Evolutionary conservation across 1,140 invertebrate species (phyloP).

Genomic region (Diprion similis): DNA sequence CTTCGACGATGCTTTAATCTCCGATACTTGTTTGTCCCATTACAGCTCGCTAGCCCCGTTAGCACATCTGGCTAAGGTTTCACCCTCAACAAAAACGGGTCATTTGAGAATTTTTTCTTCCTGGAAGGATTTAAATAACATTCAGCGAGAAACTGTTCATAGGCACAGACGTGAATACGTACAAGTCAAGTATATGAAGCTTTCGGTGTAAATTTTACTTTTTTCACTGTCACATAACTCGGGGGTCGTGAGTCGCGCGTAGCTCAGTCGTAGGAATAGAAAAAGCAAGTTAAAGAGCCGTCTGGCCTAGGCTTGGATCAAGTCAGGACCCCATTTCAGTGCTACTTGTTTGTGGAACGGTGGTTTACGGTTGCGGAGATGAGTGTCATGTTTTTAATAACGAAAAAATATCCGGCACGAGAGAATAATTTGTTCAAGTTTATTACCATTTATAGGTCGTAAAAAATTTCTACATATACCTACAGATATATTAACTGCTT

Average conservation of each 20-base stretch:
- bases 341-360: background rate
- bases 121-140: background rate
- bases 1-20: too few relatives aligned
- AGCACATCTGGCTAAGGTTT: too few relatives aligned
- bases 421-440: too few relatives aligned
- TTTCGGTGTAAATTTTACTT: background rate
- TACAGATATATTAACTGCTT: too few relatives aligned
- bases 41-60: too few relatives aligned
- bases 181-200: background rate
- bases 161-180: background rate
- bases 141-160: background rate
- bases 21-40: too few relatives aligned
- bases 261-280: background rate
- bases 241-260: background rate
- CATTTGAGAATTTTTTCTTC: background rate
- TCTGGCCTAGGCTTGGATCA: background rate
- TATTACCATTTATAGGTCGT: too few relatives aligned
- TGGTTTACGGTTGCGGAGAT: background rate
- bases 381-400: background rate
- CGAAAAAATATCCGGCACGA: too few relatives aligned
- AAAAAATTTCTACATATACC: too few relatives aligned
- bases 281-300: background rate
- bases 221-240: background rate
- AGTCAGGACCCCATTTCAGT: background rate
- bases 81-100: background rate